Percentiles rank a stretch among this genome's conserved stretches.
phyloP scores from a whole-genome alignment of 2,113 vertebrate species.

The Syrmaticus mikado region DNA sequence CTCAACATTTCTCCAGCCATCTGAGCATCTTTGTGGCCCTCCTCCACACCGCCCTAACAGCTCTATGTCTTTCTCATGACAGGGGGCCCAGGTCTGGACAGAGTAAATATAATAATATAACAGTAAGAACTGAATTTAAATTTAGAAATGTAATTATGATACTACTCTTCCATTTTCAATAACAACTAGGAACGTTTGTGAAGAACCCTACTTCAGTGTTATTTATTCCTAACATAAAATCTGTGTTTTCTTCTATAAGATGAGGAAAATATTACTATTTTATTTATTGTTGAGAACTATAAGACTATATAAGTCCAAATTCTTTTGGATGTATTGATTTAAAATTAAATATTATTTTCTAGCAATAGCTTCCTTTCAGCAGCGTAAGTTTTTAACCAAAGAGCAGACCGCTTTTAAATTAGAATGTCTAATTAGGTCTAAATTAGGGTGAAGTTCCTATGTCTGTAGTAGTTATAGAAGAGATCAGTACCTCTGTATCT shows the following conservation, averaged over 20 bases:
- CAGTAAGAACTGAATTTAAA: neutral
- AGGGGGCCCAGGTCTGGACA: too few species aligned
- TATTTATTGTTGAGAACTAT: neutral
- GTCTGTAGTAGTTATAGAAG: neutral
- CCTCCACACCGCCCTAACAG: too few species aligned
- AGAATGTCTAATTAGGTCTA: neutral
- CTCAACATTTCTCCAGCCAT: neutral
- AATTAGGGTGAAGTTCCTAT: neutral
- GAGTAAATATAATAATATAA: neutral
- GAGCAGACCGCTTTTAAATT: neutral
- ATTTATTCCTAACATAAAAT: neutral
- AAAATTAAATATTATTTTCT: neutral
- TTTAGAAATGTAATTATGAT: neutral
- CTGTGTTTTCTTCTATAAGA: neutral
- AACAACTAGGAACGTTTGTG: neutral
- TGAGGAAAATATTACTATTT: neutral
- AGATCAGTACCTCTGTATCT: neutral
- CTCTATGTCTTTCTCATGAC: too few species aligned
- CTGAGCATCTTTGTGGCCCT: too few species aligned
- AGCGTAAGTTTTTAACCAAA: neutral
- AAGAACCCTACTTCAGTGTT: neutral
- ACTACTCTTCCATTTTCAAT: neutral
- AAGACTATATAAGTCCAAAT: neutral
- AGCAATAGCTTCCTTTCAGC: neutral
- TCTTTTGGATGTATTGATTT: neutral